Conservation (phyloP, 2,797 vertebrate species). For the Notoglanidium macrostoma region DNA sequence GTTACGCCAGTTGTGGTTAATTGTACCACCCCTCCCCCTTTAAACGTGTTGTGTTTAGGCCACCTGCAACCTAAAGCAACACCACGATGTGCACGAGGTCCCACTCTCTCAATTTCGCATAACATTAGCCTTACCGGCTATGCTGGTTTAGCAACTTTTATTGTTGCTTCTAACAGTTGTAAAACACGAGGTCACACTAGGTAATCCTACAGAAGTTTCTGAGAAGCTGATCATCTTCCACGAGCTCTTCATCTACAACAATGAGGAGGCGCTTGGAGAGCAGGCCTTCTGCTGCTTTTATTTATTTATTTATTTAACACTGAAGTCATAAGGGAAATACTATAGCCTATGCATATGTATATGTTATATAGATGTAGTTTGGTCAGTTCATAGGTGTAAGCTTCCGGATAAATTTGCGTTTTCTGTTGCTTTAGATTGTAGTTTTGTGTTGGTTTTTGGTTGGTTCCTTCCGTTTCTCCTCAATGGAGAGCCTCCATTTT, state of each 20-base stretch:
- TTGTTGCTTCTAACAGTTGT: background rate
- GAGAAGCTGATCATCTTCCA: background rate
- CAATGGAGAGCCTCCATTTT: slow-evolving; percentile 56
- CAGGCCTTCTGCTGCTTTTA: background rate
- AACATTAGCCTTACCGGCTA: background rate
- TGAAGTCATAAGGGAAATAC: background rate
- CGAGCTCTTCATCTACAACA: slow-evolving; percentile 15
- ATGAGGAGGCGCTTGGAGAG: slow-evolving; percentile 6
- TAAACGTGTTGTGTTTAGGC: background rate
- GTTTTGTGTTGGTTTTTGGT: background rate
- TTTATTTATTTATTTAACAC: background rate
- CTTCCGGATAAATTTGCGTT: background rate
- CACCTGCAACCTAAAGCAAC: background rate
- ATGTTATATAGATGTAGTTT: background rate
- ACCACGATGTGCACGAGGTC: slow-evolving; percentile 16
- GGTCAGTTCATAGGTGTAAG: background rate
- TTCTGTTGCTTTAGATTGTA: no score
- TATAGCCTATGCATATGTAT: background rate
- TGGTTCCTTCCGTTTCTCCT: slow-evolving; percentile 29
- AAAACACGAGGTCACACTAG: background rate
- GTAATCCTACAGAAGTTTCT: background rate
- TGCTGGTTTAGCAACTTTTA: background rate
- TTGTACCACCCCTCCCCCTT: background rate
- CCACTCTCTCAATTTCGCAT: background rate
- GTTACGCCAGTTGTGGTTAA: background rate